Evolutionary conservation across 2,113 vertebrate species (phyloP).

Genomic region (Dicrurus megarhynchus): DNA sequence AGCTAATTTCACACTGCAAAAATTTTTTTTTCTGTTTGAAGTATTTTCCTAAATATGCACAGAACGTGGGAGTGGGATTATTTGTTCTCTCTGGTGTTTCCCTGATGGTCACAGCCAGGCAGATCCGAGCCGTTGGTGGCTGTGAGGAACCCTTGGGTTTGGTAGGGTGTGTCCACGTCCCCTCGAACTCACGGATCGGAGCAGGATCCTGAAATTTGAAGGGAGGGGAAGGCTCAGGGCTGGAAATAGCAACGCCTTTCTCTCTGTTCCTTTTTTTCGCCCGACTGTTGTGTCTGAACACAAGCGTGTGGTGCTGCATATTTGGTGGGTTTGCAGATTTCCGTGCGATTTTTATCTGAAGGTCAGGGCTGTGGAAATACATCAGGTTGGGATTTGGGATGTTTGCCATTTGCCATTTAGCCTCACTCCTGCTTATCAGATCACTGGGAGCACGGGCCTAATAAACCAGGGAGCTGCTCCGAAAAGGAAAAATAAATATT

Average conservation of each 20-base stretch:
- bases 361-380: slow-evolving; percentile 74
- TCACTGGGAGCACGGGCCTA: slow-evolving; percentile 58
- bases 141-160: background rate
- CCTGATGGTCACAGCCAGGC: background rate
- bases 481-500: slow-evolving; percentile 58
- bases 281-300: slow-evolving; percentile 62
- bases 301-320: slow-evolving; percentile 48
- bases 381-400: slow-evolving; percentile 71
- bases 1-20: slow-evolving; percentile 80
- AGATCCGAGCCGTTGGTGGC: background rate
- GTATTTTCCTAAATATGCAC: slow-evolving; percentile 67
- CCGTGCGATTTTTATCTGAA: slow-evolving; percentile 67
- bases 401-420: slow-evolving; percentile 71
- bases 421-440: slow-evolving; percentile 73
- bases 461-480: slow-evolving; percentile 63
- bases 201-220: slow-evolving; percentile 6
- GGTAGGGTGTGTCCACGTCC: background rate
- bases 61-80: slow-evolving; percentile 43
- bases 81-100: background rate
- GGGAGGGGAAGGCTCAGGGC: slow-evolving; percentile 33
- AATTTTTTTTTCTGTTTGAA: slow-evolving; percentile 76
- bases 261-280: background rate
- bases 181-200: background rate
- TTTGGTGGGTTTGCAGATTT: slow-evolving; percentile 71
- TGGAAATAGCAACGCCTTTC: slow-evolving; percentile 42